Evolutionary conservation across 2,113 vertebrate species (phyloP), one percentile per base, ranked within the genome.

Genomic region (Oenanthe oenanthe): DNA sequence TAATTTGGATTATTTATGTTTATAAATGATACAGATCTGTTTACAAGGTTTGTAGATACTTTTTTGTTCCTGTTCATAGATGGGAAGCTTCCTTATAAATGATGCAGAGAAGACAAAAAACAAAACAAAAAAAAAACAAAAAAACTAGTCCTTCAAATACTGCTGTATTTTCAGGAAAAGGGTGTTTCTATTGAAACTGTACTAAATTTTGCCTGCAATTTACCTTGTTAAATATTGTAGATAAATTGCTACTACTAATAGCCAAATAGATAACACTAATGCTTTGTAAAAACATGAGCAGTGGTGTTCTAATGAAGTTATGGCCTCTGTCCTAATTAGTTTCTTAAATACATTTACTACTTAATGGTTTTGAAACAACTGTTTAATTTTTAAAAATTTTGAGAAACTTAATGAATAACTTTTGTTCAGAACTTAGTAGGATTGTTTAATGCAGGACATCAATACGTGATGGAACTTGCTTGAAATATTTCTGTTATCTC

Each of bases 11-110:
- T 99, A 99, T 99, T 99, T 99, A 99, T 99, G 99, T 99, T 99
- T 98, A 98, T 98, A 98, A 98, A 98, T 99, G 98, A 99, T 98
- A 98, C 99, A 99, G 99, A 99, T 99, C 99, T 99, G 99, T 99
- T 99, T 99, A 99, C 99, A 99, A 99, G 99, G 99, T 99, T 99
- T 99, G 99, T 99, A 99, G 99, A 99, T 99, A 99, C 99, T 99
- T 98, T 99, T 99, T 99, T 98, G 98, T 98, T 99, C 99, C 98
- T 99, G 98, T 99, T 99, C 98, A 98, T 99, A 99, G 98, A 99
- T 99, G 98, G 99, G 99, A 99, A 99, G 99, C 99, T 99, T 99
- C 98, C 99, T 99, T 99, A 98, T 98, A 98, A 98, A 98, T 98
- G 98, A 98, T 98, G 98, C 98, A 98, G 98, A 99, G 97, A 98